Evolutionary conservation across 2,113 vertebrate species (phyloP).

Genomic region (Dunckerocampus dactyliophorus): DNA sequence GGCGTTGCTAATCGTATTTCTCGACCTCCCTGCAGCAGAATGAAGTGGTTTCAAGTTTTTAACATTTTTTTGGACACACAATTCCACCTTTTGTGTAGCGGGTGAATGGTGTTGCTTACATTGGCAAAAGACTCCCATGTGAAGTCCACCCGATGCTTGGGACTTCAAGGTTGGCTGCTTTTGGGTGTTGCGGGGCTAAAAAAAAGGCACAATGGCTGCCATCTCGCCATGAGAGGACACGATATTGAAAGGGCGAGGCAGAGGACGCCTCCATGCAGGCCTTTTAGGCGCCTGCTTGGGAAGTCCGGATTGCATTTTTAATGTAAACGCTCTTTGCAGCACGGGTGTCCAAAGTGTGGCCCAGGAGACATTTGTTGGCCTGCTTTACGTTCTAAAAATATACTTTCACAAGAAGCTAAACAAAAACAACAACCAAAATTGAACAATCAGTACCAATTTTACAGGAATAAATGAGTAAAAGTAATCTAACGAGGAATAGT

Average conservation of each 20-base stretch:
- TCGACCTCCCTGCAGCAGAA: constrained; percentile 7
- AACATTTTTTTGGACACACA: constrained; percentile 26
- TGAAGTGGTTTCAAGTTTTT: constrained; percentile 1
- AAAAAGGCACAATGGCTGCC: constrained; percentile 53
- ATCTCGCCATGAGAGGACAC: constrained; percentile 39
- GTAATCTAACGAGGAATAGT: too few relatives aligned
- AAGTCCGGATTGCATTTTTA: constrained; percentile 44
- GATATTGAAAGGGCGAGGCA: constrained; percentile 56
- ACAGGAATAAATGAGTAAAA: too few relatives aligned
- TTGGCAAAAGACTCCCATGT: constrained; percentile 48
- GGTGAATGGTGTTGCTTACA: constrained; percentile 41
- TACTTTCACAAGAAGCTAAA: too few relatives aligned
- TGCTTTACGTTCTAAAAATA: too few relatives aligned
- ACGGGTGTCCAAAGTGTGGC: too few relatives aligned
- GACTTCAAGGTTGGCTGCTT: constrained; percentile 62
- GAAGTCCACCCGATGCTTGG: constrained; percentile 50
- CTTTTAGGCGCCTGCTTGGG: constrained; percentile 38
- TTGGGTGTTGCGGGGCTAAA: constrained; percentile 43
- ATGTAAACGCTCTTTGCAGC: constrained; percentile 24
- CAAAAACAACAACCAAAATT: too few relatives aligned
- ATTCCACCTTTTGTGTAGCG: constrained; percentile 24
- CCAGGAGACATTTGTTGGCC: too few relatives aligned
- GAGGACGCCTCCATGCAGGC: constrained; percentile 45
- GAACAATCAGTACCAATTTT: too few relatives aligned
- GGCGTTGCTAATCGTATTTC: constrained; percentile 16